Base-by-base conservation (phyloP, 2,797 vertebrate species). In the Paedocypris micromegethes region DNA sequence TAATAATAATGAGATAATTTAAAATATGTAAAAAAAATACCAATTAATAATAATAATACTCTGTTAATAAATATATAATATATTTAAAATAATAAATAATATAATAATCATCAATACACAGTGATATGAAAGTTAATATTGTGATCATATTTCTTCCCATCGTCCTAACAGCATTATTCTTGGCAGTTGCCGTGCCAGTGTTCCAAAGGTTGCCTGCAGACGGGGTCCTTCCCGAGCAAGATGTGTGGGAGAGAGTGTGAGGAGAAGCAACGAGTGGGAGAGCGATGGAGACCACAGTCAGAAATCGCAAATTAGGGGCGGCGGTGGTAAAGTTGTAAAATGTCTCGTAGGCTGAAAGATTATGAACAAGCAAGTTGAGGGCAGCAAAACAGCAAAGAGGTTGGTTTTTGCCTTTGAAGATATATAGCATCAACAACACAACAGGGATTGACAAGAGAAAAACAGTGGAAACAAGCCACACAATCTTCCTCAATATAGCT, bases 151-250 rank as follows among this genome's bases (percentile, higher is more conserved):
- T 23, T 23, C 23, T 23, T 23, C 23, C 23, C 23, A 23, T 23
- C 23, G 23, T 23, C 23, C 23, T 23, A 23, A 23, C 23, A 23
- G 23, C 23, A 23, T 23, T 23, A 23, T 23, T 23, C 23, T 23
- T 23, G 59, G 68, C 58, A 45, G 76, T 43, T 45, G 47, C 72
- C 0, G 4, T 55, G 63, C 53, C 72, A 79, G 78, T 46, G 66
- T 81, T 80, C 75, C 72, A 85, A 83, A 83, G 80, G 76, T 82
- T 78, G 73, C 61, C 69, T 56, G 58, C 23, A 45, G 58, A 61
- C 23, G 50, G 57, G 56, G 57, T 44, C 38, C 43, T 46, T 51
- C 23, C 43, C 1, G 42, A 66, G 47, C 9, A n/a, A 8, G 38
- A 37, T 47, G 9, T 50, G 51, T 39, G 52, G 62, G 59, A 67